These are phyloP conservation scores for Laticauda colubrina DNA, from an alignment of 2,113 vertebrate species.

Conservation along the genomic window DNA sequence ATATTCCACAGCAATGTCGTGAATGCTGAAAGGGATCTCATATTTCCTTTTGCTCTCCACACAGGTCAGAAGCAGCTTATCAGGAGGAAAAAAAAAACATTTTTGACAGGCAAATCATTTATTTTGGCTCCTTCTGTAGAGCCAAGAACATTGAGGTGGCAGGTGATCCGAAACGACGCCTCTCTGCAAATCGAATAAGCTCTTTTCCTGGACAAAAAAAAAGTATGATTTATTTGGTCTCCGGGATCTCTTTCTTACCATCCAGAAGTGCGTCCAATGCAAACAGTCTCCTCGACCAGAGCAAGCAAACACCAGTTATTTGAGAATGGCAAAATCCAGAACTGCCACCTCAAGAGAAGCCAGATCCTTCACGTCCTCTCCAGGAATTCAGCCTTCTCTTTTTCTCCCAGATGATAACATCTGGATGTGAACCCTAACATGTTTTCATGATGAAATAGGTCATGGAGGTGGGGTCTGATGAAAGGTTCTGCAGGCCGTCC, in stretches of 20 bases:
- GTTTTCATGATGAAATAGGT: background rate
- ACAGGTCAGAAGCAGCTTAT: conserved; percentile 47
- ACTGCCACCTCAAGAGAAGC: conserved; percentile 10
- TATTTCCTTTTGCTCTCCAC: conserved; percentile 51
- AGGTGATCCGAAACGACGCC: background rate
- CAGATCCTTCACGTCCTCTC: conserved; percentile 20
- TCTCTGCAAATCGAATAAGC: background rate
- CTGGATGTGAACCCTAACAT: too few species aligned
- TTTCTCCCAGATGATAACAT: too few species aligned
- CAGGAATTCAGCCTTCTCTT: background rate
- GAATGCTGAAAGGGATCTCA: conserved; percentile 55
- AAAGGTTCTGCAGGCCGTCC: background rate
- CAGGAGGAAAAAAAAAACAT: conserved; percentile 41
- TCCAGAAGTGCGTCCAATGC: conserved; percentile 40
- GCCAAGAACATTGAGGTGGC: conserved; percentile 38
- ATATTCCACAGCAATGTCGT: conserved; percentile 45
- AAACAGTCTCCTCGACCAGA: conserved; percentile 25
- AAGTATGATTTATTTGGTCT: conserved; percentile 43
- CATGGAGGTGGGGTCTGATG: background rate
- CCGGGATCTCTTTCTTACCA: conserved; percentile 41
- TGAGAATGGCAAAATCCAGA: conserved; percentile 25
- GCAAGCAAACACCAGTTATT: conserved; percentile 33
- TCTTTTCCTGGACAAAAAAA: conserved; percentile 45
- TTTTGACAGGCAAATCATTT: conserved; percentile 57
- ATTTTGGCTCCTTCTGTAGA: conserved; percentile 52